A percentile compares a stretch with the other conserved stretches of the same genome.
Evolutionary conservation across 1,140 invertebrate genomes (phyloP).

Genomic region (Drosophila miranda): DNA sequence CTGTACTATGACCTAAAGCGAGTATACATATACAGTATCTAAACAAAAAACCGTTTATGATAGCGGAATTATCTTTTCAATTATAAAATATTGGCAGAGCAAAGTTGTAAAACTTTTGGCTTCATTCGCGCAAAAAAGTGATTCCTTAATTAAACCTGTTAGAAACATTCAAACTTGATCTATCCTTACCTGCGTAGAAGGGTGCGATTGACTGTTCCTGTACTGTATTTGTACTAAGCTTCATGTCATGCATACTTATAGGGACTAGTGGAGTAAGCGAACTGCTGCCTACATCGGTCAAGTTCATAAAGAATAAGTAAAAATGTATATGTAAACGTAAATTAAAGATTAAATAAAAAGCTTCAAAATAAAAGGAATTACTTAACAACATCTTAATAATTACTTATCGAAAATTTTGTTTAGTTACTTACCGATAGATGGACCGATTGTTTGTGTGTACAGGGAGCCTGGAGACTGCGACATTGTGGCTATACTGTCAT

Average conservation of each 20-base stretch:
- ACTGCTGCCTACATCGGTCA: constrained; percentile 83
- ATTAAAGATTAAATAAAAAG: constrained; percentile 9
- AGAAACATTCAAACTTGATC: background rate
- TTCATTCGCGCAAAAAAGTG: no score
- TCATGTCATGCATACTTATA: constrained; percentile 91
- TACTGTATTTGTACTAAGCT: constrained; percentile 84
- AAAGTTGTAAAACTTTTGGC: no score
- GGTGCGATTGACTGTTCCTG: constrained; percentile 86
- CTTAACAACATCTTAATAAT: background rate
- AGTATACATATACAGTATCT: constrained; percentile 1
- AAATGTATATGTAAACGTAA: constrained; percentile 4
- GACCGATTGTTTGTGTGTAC: constrained; percentile 88
- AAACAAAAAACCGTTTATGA: background rate
- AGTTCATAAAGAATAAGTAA: constrained; percentile 25
- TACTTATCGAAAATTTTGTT: background rate
- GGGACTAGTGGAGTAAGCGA: constrained; percentile 89
- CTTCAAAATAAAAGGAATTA: constrained; percentile 17
- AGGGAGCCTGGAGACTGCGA: constrained; percentile 88
- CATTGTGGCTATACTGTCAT: constrained; percentile 90
- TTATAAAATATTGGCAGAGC: no score
- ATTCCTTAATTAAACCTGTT: background rate
- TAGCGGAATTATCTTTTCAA: no score
- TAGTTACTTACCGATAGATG: constrained; percentile 86
- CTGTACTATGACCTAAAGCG: no score
- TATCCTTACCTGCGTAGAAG: constrained; percentile 86